Base-by-base conservation (phyloP, 2,113 vertebrate species). In the Trogon melanurus region DNA sequence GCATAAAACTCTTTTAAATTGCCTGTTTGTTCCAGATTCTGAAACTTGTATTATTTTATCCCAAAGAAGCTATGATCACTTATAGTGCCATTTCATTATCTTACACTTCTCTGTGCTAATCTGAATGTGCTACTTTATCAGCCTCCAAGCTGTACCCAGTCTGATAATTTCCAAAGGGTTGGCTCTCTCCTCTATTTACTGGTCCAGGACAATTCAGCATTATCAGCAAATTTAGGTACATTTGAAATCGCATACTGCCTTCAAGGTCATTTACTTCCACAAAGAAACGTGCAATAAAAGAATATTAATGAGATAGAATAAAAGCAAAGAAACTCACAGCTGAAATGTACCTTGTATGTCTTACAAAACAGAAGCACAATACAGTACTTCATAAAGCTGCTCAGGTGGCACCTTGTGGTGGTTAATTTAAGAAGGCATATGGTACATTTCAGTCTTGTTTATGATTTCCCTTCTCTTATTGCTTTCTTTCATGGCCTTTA, bases 341-440 rank as follows among this genome's bases (percentile, higher is more conserved):
- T 75, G 41, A 94, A 93, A 82, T 71, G 85, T 91, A 82, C 44
- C 79, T 88, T 79, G 10, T 58, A 58, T 34, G 60, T 95, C 81
- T 88, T 89, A 76, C 66, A 95, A 97, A 96, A 27, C 64, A 74
- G 76, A 91, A 69, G 57, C 73, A 80, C 56, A 84, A 64, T 34
- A 27, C 10, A 83, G 26, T 58, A 60, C 27, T 70, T 85, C 34
- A 89, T 62, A 85, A 84, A 88, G 56, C 56, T 90, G 73, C 64
- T 95, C 70, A 71, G 30, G 30, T 85, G 82, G 91, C 79, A 64
- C 72, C 2, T 92, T 60, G n/a, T 85, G 88, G 29, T 92, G 54
- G 79, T 94, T 95, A 69, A 89, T 92, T 94, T 6, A 16, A 91
- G 93, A 91, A 95, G 85, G 15, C 16, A 75, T 87, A 64, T 22